Conservation (phyloP, 2,888 invertebrate species). For the Sceliomorpha sp. region DNA sequence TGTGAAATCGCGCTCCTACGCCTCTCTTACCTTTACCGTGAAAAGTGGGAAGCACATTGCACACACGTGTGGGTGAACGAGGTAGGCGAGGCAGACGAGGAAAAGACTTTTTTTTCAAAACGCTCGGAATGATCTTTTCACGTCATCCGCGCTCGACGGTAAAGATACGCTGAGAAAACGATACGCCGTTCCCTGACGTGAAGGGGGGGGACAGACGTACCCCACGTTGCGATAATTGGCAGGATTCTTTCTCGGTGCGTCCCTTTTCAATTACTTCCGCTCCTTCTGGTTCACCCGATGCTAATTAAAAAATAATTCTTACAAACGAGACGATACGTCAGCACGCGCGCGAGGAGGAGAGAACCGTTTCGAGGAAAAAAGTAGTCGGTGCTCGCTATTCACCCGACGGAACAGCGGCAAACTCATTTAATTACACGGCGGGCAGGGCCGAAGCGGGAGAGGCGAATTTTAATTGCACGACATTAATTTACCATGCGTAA, state of each 20-base stretch:
- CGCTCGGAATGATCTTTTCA: conserved; percentile 5
- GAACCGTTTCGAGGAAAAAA: conserved; percentile 1
- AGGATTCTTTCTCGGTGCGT: too few relatives aligned
- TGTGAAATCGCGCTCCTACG: conserved; percentile 35
- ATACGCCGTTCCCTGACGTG: too few relatives aligned
- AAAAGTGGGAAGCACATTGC: conserved; percentile 31
- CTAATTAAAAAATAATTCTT: conserved; percentile 9
- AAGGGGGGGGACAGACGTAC: too few relatives aligned
- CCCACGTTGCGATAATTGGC: too few relatives aligned
- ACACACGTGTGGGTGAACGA: conserved; percentile 20
- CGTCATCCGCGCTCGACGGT: neutral
- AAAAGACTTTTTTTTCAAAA: conserved; percentile 10
- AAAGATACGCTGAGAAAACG: too few relatives aligned
- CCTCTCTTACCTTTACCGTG: conserved; percentile 25
- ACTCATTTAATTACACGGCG: too few relatives aligned
- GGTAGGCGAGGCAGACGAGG: conserved; percentile 30
- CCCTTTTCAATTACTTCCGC: neutral
- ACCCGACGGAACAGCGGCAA: too few relatives aligned
- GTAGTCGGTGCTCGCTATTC: too few relatives aligned
- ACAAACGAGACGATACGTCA: neutral
- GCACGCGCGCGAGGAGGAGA: too few relatives aligned
- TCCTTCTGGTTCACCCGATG: conserved; percentile 1
- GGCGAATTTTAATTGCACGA: conserved; percentile 2
- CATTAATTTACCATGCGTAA: neutral
- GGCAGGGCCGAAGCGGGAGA: neutral